A percentile compares a stretch with the other conserved stretches of the same genome.
These are phyloP conservation scores for Nematopogon swammerdamellus DNA, from an alignment of 2,888 invertebrate species.

Conservation along the genomic window DNA sequence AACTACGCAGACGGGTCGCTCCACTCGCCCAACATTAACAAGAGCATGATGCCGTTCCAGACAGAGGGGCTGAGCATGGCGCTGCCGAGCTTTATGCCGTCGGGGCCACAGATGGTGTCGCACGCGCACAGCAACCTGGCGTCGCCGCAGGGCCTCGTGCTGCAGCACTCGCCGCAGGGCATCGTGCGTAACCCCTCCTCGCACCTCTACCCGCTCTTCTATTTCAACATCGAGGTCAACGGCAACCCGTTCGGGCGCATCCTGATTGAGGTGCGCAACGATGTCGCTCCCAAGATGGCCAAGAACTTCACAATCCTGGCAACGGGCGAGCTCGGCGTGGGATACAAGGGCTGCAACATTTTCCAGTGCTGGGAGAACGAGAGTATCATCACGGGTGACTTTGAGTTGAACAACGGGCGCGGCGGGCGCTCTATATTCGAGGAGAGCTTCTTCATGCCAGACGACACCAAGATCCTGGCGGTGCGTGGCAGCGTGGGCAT, in stretches of 20 bases:
- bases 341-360: slow-evolving; percentile 76
- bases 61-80: slow-evolving; percentile 29
- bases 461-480: slow-evolving; percentile 73
- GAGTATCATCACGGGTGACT: slow-evolving; percentile 78
- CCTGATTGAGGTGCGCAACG: slow-evolving; percentile 73
- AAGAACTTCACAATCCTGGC: slow-evolving; percentile 72
- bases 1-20: slow-evolving; percentile 20
- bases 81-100: slow-evolving; percentile 21
- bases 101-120: neutral
- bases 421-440: slow-evolving; percentile 76
- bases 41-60: slow-evolving; percentile 20
- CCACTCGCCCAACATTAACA: slow-evolving; percentile 22
- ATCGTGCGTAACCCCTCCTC: slow-evolving; percentile 49
- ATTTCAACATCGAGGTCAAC: slow-evolving; percentile 73
- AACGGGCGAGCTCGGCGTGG: slow-evolving; percentile 70
- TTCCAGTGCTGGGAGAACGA: slow-evolving; percentile 83
- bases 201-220: slow-evolving; percentile 67
- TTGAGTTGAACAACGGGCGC: slow-evolving; percentile 76
- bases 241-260: slow-evolving; percentile 68
- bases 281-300: slow-evolving; percentile 78
- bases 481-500: slow-evolving; percentile 77
- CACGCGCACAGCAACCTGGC: slow-evolving; percentile 3
- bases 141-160: slow-evolving; percentile 14
- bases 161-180: slow-evolving; percentile 37
- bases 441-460: slow-evolving; percentile 76